Percentiles rank a stretch among this genome's conserved stretches.
These are phyloP conservation scores for Chiridota heheva DNA, from an alignment of 35 echinoderm and acorn worm genomes.

Conservation along the genomic window DNA sequence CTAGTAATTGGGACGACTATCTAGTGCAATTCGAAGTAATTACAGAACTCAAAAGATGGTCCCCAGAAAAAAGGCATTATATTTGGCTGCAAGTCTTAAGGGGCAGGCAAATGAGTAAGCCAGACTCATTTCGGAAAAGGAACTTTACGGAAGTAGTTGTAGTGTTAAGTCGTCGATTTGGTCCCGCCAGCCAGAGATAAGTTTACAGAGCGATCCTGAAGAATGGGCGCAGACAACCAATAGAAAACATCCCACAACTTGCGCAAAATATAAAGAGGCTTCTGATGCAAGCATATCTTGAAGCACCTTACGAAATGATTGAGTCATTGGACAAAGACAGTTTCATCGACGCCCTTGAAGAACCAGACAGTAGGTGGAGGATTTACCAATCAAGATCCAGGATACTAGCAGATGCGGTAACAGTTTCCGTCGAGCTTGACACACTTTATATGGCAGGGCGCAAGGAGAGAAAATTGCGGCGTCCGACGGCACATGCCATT, in stretches of 20 bases:
- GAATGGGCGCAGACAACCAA: neutral
- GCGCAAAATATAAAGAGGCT: neutral
- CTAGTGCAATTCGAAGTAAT: no score
- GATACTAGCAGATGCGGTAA: neutral
- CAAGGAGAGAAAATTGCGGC: neutral
- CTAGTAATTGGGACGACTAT: no score
- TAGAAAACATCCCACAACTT: neutral
- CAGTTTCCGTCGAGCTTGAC: neutral
- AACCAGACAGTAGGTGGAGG: neutral
- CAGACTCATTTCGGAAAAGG: neutral
- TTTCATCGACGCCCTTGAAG: neutral
- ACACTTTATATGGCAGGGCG: neutral
- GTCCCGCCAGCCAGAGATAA: neutral
- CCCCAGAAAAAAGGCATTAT: conserved; percentile 13
- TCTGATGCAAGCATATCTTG: neutral
- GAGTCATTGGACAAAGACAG: neutral
- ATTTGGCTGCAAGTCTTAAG: neutral
- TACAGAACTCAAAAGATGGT: no score
- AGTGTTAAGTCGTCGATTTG: conserved; percentile 1
- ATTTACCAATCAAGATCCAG: conserved; percentile 4
- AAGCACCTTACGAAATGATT: conserved; percentile 2
- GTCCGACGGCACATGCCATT: neutral
- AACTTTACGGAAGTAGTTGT: neutral
- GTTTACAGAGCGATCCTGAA: neutral
- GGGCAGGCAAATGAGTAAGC: conserved; percentile 16